Percentiles rank a stretch among this genome's conserved stretches.
These are phyloP conservation scores for Himalopsyche kuldschensis DNA, from an alignment of 2,888 invertebrate species.

Conservation along the genomic window DNA sequence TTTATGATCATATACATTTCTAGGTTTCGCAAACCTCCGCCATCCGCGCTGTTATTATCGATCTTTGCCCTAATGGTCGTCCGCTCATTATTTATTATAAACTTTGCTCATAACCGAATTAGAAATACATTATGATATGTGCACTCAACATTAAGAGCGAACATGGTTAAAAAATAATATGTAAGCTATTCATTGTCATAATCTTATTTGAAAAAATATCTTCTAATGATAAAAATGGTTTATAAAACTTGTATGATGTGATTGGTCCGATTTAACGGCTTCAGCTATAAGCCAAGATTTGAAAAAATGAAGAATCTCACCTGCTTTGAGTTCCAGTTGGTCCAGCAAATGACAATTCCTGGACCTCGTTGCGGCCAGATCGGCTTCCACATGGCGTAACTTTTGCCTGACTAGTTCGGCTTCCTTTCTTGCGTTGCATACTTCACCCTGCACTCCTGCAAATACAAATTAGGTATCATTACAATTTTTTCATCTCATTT, in stretches of 20 bases:
- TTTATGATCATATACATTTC: not conserved
- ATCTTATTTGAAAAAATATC: too few relatives aligned
- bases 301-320: conserved; percentile 44
- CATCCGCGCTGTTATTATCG: not conserved
- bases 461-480: conserved; percentile 3
- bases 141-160: too few relatives aligned
- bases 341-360: conserved; percentile 63
- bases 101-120: too few relatives aligned
- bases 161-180: too few relatives aligned
- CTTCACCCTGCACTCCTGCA: conserved; percentile 66
- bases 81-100: too few relatives aligned
- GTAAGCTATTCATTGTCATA: too few relatives aligned
- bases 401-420: conserved; percentile 64
- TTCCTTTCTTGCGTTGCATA: conserved; percentile 68
- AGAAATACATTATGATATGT: too few relatives aligned
- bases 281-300: too few relatives aligned
- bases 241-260: too few relatives aligned
- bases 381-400: conserved; percentile 64
- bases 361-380: conserved; percentile 60
- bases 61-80: not conserved
- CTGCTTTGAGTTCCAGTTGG: conserved; percentile 61
- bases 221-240: too few relatives aligned
- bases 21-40: not conserved
- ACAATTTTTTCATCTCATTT: not conserved
- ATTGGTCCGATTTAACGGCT: too few relatives aligned